Evolutionary conservation across 2,888 invertebrate species (phyloP).

Genomic region (Chloromyia formosa): DNA sequence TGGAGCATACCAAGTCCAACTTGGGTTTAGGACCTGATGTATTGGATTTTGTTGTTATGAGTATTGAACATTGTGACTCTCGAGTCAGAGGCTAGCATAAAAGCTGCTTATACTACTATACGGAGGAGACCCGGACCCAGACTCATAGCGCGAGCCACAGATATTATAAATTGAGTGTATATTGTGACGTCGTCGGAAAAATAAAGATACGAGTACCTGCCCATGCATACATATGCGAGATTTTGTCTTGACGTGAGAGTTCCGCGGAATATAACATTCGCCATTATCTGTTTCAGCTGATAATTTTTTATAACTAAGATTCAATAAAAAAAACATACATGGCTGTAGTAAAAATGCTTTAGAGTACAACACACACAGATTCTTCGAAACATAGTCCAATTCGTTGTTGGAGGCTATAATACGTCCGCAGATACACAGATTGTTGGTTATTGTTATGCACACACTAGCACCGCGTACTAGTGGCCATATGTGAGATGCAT

Average conservation of each 20-base stretch:
- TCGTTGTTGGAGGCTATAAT: neutral
- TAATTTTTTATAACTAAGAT: no score
- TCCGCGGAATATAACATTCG: neutral
- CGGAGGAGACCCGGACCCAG: slow-evolving; percentile 22
- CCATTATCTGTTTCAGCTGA: neutral
- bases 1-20: slow-evolving; percentile 10
- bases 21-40: slow-evolving; percentile 22
- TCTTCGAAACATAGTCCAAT: neutral
- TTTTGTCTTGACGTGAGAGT: neutral
- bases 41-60: no score
- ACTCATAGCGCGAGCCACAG: neutral
- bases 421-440: neutral
- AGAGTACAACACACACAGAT: neutral
- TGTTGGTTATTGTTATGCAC: neutral
- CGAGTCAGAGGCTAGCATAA: slow-evolving; percentile 17
- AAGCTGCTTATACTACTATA: slow-evolving; percentile 8
- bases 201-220: neutral
- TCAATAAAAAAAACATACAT: neutral
- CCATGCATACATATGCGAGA: neutral
- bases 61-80: slow-evolving; percentile 3
- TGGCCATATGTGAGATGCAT: no score
- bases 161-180: no score
- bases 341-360: neutral
- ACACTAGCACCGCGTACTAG: neutral
- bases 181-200: no score